Base-by-base conservation (phyloP, 92 coral and sea anemone species). In the Siderastrea radians region DNA sequence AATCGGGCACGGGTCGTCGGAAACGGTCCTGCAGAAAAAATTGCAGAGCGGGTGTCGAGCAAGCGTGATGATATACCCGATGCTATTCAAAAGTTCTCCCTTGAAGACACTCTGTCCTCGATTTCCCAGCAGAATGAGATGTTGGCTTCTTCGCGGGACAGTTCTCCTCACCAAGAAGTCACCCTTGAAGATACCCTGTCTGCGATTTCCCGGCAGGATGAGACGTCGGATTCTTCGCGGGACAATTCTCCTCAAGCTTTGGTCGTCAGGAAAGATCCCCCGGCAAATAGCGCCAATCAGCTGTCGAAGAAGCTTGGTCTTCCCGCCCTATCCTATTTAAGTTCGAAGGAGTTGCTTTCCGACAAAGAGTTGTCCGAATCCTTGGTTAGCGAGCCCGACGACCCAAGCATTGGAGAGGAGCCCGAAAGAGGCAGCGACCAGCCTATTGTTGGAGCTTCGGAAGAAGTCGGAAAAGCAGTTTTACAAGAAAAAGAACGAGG, bases 381-480 rank as follows among this genome's bases (percentile, higher is more conserved):
- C 51, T 3, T 68, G 4, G 46, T 70, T 11, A 45, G 19, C 74
- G 48, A 11, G 2, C 44, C 63, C 3, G 57, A 81, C 3, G 57
- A 81, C 50, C 3, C 55, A 47, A 48, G 43, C 46, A 16, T 2
- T 26, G n/a, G 12, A 57, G 67, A 71, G 6, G 65, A 67, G 38
- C 7, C 63, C 61, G 66, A 44, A 53, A 50, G 15, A 44, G 13
- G 3, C 7, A 45, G 49, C 72, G 84, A 81, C 50, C 66, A 15
- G 66, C 6, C 63, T 2, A 17, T 68, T 65, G 76, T 53, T 55
- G 14, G 6, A 16, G 1, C 85, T 55, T 68, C 67, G 76, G 77
- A 53, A 8, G 7, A n/a, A 57, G 77, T 69, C 68, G 77, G 57
- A 68, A 81, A 70, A 53, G 65, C 55, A 54, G 19, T 4, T 63